Evolutionary conservation across 2,888 invertebrate genomes (phyloP).

Genomic region (Stenichneumon culpator): DNA sequence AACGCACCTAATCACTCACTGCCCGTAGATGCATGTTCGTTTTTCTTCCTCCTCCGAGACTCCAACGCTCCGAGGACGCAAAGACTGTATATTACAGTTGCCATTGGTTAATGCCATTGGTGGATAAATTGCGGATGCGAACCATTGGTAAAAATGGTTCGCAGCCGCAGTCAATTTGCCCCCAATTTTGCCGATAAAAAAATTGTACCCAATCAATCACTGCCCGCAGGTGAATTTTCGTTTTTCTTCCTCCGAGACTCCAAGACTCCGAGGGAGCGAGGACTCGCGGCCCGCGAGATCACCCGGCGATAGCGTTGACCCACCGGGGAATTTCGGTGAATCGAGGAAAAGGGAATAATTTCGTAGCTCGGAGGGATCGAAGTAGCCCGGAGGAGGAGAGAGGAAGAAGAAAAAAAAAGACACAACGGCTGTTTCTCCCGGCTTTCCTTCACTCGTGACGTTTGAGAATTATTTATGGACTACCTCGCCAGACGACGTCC

Average conservation of each 20-base stretch:
- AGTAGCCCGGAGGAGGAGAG: background rate
- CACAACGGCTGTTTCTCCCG: constrained; percentile 10
- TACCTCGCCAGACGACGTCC: constrained; percentile 59
- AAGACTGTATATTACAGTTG: no score
- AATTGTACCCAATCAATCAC: no score
- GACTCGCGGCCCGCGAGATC: constrained; percentile 48
- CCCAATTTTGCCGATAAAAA: no score
- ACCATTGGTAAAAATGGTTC: no score
- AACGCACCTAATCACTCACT: background rate
- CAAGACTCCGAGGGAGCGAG: background rate
- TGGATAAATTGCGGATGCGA: no score
- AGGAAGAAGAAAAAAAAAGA: background rate
- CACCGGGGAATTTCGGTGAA: constrained; percentile 56
- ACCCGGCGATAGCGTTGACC: constrained; percentile 49
- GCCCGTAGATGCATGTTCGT: constrained; percentile 1
- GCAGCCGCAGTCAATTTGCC: no score
- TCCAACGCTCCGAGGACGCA: no score
- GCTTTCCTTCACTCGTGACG: constrained; percentile 36
- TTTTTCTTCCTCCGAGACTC: background rate
- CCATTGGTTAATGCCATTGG: no score
- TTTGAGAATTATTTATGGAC: constrained; percentile 63
- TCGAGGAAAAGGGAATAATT: constrained; percentile 59
- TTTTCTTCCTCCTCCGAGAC: background rate
- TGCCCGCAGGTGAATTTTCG: constrained; percentile 5
- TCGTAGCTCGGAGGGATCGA: constrained; percentile 42